Percentiles rank a stretch among this genome's conserved stretches.
phyloP scores from a whole-genome alignment of 1,140 invertebrate genomes.

The Caenorhabditis tropicalis region DNA sequence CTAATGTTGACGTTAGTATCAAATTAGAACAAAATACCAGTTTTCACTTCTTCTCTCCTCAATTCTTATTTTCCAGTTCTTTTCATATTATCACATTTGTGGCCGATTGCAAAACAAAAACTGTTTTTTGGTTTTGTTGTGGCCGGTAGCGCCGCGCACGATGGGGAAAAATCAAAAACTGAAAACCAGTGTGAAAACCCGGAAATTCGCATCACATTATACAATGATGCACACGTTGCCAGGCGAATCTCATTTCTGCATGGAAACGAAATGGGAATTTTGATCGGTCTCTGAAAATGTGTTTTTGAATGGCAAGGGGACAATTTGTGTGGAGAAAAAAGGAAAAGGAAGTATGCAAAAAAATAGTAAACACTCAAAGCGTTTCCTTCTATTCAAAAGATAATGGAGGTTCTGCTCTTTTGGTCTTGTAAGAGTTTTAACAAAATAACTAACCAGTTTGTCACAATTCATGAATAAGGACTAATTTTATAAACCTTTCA shows the following conservation, averaged over 20 bases:
- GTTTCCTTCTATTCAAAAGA: neutral
- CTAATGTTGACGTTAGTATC: too few species aligned
- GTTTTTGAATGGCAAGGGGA: neutral
- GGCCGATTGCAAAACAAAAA: neutral
- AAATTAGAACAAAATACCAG: neutral
- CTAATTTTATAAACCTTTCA: too few species aligned
- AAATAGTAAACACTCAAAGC: neutral
- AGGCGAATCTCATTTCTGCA: neutral
- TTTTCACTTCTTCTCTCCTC: neutral
- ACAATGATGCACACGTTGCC: neutral
- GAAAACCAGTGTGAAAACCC: neutral
- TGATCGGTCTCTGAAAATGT: neutral
- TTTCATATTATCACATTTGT: neutral
- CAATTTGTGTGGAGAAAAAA: neutral
- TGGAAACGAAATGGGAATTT: neutral
- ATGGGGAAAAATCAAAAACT: conserved; percentile 6
- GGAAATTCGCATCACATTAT: conserved; percentile 29
- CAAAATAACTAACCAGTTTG: too few species aligned
- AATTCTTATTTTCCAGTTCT: neutral
- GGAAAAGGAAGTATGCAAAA: neutral
- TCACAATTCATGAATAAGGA: too few species aligned
- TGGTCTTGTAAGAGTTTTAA: too few species aligned
- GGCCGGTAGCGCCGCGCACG: neutral
- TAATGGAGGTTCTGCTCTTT: too few species aligned
- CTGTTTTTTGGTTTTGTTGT: neutral